These are phyloP conservation scores for Drosophila suzukii DNA, from an alignment of 1,140 invertebrate species.

Conservation along the genomic window DNA sequence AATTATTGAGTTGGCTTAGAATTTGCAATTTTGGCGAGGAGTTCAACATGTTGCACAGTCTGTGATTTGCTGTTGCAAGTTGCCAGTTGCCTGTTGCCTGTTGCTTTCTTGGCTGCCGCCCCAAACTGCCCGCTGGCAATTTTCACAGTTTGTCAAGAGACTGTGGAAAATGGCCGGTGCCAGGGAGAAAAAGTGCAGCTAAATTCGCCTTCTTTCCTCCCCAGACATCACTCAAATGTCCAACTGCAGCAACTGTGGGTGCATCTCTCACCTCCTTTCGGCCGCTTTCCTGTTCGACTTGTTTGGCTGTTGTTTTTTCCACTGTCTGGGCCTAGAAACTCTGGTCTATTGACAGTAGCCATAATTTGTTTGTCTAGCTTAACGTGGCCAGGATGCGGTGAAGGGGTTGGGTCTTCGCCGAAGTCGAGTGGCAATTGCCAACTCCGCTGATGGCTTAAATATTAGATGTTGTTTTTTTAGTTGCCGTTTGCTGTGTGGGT, in stretches of 20 bases:
- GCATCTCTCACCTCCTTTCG: slow-evolving; percentile 42
- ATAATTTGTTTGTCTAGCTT: slow-evolving; percentile 79
- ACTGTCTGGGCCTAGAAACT: slow-evolving; percentile 59
- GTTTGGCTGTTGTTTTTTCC: slow-evolving; percentile 38
- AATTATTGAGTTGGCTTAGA: slow-evolving; percentile 48
- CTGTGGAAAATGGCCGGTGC: slow-evolving; percentile 26
- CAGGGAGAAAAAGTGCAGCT: slow-evolving; percentile 35
- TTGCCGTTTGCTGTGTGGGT: slow-evolving; percentile 24
- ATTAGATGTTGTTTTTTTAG: slow-evolving; percentile 58
- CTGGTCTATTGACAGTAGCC: slow-evolving; percentile 78
- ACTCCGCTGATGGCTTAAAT: slow-evolving; percentile 75
- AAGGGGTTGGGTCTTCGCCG: slow-evolving; percentile 8
- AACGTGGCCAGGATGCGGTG: slow-evolving; percentile 19
- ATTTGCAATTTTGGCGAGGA: slow-evolving; percentile 43
- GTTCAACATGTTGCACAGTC: slow-evolving; percentile 66
- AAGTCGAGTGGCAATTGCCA: slow-evolving; percentile 62
- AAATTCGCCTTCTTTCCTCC: slow-evolving; percentile 12
- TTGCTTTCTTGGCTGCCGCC: slow-evolving; percentile 48
- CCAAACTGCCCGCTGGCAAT: slow-evolving; percentile 60
- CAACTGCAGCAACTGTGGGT: slow-evolving; percentile 65
- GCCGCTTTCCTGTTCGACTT: slow-evolving; percentile 19
- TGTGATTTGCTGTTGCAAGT: slow-evolving; percentile 53
- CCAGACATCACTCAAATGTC: slow-evolving; percentile 65
- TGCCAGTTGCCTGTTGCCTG: slow-evolving; percentile 50
- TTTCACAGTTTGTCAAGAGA: slow-evolving; percentile 64